phyloP scores from a whole-genome alignment of 2,888 invertebrate genomes.

The Trissolcus japonicus region DNA sequence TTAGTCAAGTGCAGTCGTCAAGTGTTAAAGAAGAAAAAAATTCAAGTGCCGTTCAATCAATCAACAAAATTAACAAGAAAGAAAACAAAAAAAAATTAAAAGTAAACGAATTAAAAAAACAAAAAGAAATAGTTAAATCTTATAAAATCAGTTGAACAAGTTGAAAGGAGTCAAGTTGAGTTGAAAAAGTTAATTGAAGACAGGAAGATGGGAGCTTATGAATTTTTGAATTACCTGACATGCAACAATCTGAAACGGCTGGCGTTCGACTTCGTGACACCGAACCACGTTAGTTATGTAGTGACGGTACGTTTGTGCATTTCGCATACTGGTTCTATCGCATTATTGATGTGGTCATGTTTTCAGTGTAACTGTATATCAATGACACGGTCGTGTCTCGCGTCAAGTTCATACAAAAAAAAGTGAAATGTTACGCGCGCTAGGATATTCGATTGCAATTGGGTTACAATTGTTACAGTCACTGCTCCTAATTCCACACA shows the following conservation, averaged over 20 bases:
- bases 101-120: too few species aligned
- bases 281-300: background rate
- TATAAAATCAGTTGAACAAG: background rate
- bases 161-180: background rate
- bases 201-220: background rate
- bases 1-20: background rate
- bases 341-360: slow-evolving; percentile 32
- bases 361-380: slow-evolving; percentile 40
- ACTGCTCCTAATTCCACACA: slow-evolving; percentile 7
- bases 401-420: slow-evolving; percentile 34
- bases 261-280: background rate
- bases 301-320: slow-evolving; percentile 25
- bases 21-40: too few species aligned
- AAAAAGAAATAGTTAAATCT: background rate
- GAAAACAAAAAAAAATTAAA: too few species aligned
- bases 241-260: slow-evolving; percentile 2
- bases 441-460: slow-evolving; percentile 39
- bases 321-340: slow-evolving; percentile 30
- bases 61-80: too few species aligned
- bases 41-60: too few species aligned
- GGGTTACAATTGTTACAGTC: slow-evolving; percentile 27
- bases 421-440: slow-evolving; percentile 34
- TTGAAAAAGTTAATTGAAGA: too few species aligned
- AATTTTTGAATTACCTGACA: slow-evolving; percentile 7
- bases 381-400: slow-evolving; percentile 38